These are phyloP conservation scores for Alloplasta piceator DNA, from an alignment of 2,888 invertebrate species.

Conservation along the genomic window DNA sequence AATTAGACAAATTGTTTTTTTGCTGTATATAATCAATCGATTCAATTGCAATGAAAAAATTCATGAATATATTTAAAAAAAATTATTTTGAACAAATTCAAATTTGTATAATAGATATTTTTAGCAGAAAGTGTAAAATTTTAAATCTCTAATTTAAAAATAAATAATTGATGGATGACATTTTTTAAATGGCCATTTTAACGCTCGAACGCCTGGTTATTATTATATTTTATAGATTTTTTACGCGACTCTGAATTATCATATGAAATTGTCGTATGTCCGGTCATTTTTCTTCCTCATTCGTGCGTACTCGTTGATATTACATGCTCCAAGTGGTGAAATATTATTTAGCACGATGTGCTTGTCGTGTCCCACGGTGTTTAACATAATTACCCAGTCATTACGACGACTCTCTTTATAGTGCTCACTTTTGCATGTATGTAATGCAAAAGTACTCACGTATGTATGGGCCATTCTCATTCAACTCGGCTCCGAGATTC, in stretches of 20 bases:
- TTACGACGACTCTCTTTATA: slow-evolving; percentile 32
- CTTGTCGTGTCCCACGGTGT: slow-evolving; percentile 54
- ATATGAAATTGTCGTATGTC: not conserved
- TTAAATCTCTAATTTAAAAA: too few relatives aligned
- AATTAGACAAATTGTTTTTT: too few relatives aligned
- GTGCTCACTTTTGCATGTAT: slow-evolving; percentile 25
- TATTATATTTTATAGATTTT: not conserved
- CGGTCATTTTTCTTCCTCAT: slow-evolving; percentile 14
- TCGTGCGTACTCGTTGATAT: slow-evolving; percentile 39
- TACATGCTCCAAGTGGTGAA: slow-evolving; percentile 54
- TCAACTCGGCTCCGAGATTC: too few relatives aligned
- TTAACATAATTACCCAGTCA: slow-evolving; percentile 62
- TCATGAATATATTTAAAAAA: too few relatives aligned
- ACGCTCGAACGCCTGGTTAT: not conserved
- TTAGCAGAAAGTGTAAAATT: too few relatives aligned
- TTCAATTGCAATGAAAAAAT: too few relatives aligned
- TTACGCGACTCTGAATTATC: slow-evolving; percentile 2
- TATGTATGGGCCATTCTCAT: too few relatives aligned
- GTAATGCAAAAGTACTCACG: not conserved
- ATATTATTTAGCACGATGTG: slow-evolving; percentile 53
- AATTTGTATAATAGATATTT: too few relatives aligned
- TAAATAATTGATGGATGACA: too few relatives aligned
- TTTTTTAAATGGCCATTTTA: too few relatives aligned
- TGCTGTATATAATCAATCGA: too few relatives aligned
- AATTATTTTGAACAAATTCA: too few relatives aligned